Conservation (phyloP, 1,140 invertebrate species). For the Zaprionus tsacasi region DNA sequence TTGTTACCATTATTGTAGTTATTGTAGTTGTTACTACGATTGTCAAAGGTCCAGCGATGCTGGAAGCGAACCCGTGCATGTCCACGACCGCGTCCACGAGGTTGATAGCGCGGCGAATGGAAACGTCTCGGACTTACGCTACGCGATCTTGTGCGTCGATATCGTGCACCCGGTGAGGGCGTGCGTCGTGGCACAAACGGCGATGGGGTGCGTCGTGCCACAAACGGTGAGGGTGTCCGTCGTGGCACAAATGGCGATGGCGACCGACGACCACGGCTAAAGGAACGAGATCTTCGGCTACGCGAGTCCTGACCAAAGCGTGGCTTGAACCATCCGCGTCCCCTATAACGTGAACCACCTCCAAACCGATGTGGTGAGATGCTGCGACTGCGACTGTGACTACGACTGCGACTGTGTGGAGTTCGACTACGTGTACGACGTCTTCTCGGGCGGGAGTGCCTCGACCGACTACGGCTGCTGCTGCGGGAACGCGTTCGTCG, state of each 20-base stretch:
- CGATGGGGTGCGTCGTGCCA: slow-evolving; percentile 46
- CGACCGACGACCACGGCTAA: slow-evolving; percentile 42
- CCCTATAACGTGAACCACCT: slow-evolving; percentile 22
- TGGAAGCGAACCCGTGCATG: slow-evolving; percentile 39
- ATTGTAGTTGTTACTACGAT: slow-evolving; percentile 1
- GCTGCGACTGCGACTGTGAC: slow-evolving; percentile 62
- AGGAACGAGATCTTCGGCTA: slow-evolving; percentile 51
- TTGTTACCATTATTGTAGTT: background rate
- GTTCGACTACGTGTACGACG: slow-evolving; percentile 30
- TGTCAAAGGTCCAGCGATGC: slow-evolving; percentile 45
- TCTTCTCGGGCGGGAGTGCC: slow-evolving; percentile 20
- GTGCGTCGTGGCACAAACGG: slow-evolving; percentile 59
- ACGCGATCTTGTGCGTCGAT: slow-evolving; percentile 59
- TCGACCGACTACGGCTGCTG: slow-evolving; percentile 32
- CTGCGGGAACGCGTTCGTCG: slow-evolving; percentile 17
- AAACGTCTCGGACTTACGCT: slow-evolving; percentile 56
- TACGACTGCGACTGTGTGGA: slow-evolving; percentile 45
- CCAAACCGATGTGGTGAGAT: slow-evolving; percentile 74
- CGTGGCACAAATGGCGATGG: slow-evolving; percentile 57
- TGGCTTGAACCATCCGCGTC: slow-evolving; percentile 22
- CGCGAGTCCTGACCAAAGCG: slow-evolving; percentile 34
- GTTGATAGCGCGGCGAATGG: slow-evolving; percentile 19
- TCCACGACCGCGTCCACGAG: slow-evolving; percentile 49
- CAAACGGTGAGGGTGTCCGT: slow-evolving; percentile 53
- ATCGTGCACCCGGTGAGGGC: slow-evolving; percentile 44